A percentile compares a stretch with the other conserved stretches of the same genome.
Conservation (phyloP, 2,888 invertebrate genomes). For the Oscheius sp. region DNA sequence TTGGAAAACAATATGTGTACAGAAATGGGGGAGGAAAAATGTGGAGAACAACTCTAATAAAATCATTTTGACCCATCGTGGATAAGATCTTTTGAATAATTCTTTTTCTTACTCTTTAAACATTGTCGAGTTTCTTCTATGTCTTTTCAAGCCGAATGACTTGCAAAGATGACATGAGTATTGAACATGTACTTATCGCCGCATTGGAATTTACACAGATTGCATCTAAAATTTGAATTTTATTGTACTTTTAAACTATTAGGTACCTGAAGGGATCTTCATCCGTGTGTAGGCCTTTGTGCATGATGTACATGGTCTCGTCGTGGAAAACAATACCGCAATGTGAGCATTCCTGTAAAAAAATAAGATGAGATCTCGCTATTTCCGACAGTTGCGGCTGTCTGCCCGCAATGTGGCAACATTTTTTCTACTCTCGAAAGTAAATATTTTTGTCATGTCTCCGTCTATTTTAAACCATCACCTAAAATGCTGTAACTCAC, state of each 20-base stretch:
- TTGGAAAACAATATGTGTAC: conserved; percentile 25
- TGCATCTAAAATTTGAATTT: conserved; percentile 74
- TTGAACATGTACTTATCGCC: conserved; percentile 96
- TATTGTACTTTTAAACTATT: not conserved
- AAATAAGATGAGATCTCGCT: not conserved
- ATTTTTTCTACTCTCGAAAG: too few species aligned
- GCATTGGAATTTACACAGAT: conserved; percentile 94
- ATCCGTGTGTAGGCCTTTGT: conserved; percentile 93
- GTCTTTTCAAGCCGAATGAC: conserved; percentile 47
- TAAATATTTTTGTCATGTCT: too few species aligned
- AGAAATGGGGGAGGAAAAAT: conserved; percentile 7
- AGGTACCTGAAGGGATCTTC: conserved; percentile 94
- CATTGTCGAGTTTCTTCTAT: too few species aligned
- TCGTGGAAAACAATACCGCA: conserved; percentile 95
- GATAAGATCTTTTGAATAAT: conserved; percentile 32
- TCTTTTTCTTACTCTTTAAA: not conserved
- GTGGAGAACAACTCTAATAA: not conserved
- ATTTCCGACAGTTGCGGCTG: too few species aligned
- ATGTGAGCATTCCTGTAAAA: conserved; percentile 80
- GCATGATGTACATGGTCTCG: conserved; percentile 93
- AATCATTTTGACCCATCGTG: conserved; percentile 27
- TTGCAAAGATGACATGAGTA: conserved; percentile 86
- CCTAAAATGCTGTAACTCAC: conserved; percentile 7
- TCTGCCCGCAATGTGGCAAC: not conserved
- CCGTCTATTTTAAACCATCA: not conserved